phyloP scores from a whole-genome alignment of 2,888 invertebrate species.

The Dicyrtoma fusca region DNA sequence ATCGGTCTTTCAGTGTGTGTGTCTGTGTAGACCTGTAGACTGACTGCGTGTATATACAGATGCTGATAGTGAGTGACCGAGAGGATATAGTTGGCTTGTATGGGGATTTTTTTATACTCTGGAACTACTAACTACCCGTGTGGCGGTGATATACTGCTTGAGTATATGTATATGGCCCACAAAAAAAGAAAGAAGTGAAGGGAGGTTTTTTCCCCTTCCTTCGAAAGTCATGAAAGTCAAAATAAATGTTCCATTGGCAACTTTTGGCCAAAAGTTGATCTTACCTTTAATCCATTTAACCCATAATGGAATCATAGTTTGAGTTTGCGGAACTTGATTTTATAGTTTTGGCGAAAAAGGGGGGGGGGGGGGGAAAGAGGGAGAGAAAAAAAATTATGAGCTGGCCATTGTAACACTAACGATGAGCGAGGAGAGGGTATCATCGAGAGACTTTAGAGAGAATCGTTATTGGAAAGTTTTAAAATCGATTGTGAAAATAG shows the following conservation, averaged over 20 bases:
- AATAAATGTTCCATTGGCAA: neutral
- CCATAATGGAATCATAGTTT: conserved; percentile 3
- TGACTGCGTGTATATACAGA: no score
- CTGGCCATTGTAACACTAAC: neutral
- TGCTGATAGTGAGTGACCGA: no score
- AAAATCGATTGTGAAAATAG: neutral
- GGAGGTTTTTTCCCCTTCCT: neutral
- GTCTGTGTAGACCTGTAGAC: no score
- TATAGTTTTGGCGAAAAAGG: neutral
- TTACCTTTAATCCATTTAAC: conserved; percentile 14
- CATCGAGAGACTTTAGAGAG: neutral
- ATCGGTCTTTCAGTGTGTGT: no score
- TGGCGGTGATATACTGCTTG: no score
- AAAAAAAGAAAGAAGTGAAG: no score
- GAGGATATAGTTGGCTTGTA: no score
- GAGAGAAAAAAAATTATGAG: neutral
- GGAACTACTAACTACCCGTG: no score
- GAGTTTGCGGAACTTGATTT: neutral
- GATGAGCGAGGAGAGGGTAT: conserved; percentile 8
- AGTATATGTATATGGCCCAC: no score
- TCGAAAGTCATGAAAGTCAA: conserved; percentile 11
- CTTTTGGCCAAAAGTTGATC: conserved; percentile 1
- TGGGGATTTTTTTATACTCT: no score
- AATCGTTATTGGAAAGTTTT: neutral
- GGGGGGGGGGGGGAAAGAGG: neutral